phyloP scores from a whole-genome alignment of 1,140 invertebrate genomes.

The Chrysoperla carnea region DNA sequence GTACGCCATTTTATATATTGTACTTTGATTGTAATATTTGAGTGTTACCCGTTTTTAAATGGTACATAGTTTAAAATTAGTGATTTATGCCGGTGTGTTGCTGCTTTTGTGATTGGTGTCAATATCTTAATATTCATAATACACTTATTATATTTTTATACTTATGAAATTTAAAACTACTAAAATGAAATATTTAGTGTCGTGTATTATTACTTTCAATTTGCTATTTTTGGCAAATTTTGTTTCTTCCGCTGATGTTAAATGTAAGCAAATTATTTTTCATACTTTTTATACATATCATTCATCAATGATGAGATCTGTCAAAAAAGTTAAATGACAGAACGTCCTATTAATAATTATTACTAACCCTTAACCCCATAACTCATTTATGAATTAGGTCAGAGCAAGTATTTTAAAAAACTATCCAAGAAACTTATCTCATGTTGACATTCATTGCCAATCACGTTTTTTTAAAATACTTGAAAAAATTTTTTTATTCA shows the following conservation, averaged over 20 bases:
- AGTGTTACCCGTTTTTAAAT: constrained; percentile 4
- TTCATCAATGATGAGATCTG: too few relatives aligned
- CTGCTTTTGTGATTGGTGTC: constrained; percentile 1
- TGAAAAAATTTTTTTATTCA: too few relatives aligned
- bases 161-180: constrained; percentile 2
- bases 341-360: too few relatives aligned
- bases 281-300: background rate
- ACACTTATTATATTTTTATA: constrained; percentile 2
- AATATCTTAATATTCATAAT: background rate
- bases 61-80: constrained; percentile 1
- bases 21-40: constrained; percentile 2
- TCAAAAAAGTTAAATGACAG: too few relatives aligned
- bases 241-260: constrained; percentile 1
- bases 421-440: too few relatives aligned
- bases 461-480: too few relatives aligned
- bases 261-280: background rate
- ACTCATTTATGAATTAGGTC: too few relatives aligned
- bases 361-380: too few relatives aligned
- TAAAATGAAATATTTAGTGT: constrained; percentile 8
- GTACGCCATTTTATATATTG: constrained; percentile 6
- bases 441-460: too few relatives aligned
- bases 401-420: too few relatives aligned
- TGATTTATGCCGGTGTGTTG: constrained; percentile 1
- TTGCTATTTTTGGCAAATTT: constrained; percentile 5
- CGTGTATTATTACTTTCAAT: constrained; percentile 4